phyloP scores from a whole-genome alignment of 2,888 invertebrate genomes.

The Fabriciana adippe region DNA sequence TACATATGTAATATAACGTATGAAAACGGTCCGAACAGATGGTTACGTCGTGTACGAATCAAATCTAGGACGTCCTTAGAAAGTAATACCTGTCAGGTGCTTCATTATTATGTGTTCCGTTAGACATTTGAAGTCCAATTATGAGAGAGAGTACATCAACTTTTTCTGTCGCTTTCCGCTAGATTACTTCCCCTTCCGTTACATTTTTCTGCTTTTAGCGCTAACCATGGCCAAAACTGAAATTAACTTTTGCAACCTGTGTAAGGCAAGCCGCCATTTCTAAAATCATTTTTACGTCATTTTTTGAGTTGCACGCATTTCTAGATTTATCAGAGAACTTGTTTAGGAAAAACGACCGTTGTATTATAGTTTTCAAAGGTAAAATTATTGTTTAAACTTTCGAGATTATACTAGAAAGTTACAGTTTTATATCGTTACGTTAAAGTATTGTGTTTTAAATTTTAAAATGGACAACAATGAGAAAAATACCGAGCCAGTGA shows the following conservation, averaged over 20 bases:
- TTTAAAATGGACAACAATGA: not conserved
- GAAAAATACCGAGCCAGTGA: too few relatives aligned
- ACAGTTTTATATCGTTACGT: not conserved
- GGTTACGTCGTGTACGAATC: too few relatives aligned
- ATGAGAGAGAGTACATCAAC: slow-evolving; percentile 12
- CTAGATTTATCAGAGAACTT: not conserved
- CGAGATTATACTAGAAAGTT: slow-evolving; percentile 5
- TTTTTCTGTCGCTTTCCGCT: not conserved
- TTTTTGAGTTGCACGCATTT: not conserved
- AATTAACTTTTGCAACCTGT: not conserved
- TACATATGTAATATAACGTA: too few relatives aligned
- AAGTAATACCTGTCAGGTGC: too few relatives aligned
- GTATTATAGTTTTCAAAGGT: not conserved
- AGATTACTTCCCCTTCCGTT: not conserved
- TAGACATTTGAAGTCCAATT: slow-evolving; percentile 10
- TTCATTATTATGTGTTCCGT: slow-evolving; percentile 10
- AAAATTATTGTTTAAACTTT: not conserved
- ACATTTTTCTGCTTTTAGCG: not conserved
- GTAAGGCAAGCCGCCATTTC: not conserved
- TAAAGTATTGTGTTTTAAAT: not conserved
- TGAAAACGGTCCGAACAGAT: too few relatives aligned
- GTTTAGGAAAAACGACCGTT: not conserved
- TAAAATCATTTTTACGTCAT: not conserved
- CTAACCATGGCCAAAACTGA: not conserved
- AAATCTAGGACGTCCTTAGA: too few relatives aligned